Conservation (phyloP, 2,113 vertebrate species). For the Platysternon megacephalum region DNA sequence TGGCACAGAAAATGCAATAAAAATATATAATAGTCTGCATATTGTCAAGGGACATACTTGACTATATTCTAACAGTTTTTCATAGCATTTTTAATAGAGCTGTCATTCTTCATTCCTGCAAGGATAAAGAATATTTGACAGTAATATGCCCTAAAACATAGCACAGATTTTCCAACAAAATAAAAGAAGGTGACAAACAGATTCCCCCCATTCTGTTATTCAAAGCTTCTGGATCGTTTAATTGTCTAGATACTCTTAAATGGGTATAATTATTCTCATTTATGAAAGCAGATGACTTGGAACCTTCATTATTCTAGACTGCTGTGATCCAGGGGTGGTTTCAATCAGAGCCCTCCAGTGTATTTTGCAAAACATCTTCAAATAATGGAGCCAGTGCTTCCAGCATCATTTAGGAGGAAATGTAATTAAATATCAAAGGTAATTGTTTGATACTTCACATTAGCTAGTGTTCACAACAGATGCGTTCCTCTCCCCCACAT, state of each 20-base stretch:
- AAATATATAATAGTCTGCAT: not conserved
- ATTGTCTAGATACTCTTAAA: conserved; percentile 30
- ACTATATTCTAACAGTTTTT: not conserved
- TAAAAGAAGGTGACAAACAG: not conserved
- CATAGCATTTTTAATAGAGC: not conserved
- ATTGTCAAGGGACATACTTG: not conserved
- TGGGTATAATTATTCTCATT: conserved; percentile 50
- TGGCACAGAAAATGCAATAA: not conserved
- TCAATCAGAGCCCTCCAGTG: not conserved
- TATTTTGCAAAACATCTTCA: not conserved
- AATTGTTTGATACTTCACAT: conserved; percentile 7
- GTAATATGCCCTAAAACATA: not conserved
- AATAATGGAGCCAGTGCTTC: not conserved
- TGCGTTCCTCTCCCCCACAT: not conserved
- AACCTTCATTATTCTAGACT: conserved; percentile 34
- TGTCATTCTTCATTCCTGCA: not conserved
- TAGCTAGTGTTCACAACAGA: not conserved
- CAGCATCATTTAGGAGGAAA: conserved; percentile 2
- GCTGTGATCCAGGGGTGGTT: conserved; percentile 17
- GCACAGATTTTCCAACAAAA: not conserved
- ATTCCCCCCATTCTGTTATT: conserved; percentile 11
- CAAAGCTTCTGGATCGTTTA: conserved; percentile 34
- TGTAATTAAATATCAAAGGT: not conserved
- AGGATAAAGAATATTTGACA: not conserved
- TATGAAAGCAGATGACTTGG: conserved; percentile 37